phyloP scores from a whole-genome alignment of 2,113 vertebrate species.

The Cichladusa arquata region DNA sequence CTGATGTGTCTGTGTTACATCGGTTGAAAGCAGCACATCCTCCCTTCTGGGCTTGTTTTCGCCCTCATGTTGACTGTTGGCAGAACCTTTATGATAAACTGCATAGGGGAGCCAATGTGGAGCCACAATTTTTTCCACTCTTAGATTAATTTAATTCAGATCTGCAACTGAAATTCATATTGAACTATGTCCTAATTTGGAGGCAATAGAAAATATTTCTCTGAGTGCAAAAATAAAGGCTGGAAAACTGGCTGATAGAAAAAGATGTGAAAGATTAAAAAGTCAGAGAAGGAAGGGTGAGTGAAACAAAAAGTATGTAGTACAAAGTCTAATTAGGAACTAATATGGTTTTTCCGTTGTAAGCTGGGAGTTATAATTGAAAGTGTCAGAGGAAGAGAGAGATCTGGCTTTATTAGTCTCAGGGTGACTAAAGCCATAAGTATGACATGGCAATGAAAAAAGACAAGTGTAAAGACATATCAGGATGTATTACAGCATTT shows the following conservation, averaged over 20 bases:
- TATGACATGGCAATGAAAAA: conserved; percentile 26
- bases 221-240: not conserved
- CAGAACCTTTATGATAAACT: not conserved
- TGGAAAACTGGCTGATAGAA: not conserved
- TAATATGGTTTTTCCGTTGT: conserved; percentile 39
- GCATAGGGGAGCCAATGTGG: not conserved
- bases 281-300: not conserved
- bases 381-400: conserved; percentile 34
- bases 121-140: not conserved
- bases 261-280: not conserved
- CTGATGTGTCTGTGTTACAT: not conserved
- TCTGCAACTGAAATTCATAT: not conserved
- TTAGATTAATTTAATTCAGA: not conserved
- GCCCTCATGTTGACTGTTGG: not conserved
- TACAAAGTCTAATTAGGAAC: conserved; percentile 36
- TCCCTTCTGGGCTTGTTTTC: not conserved
- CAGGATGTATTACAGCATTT: not conserved
- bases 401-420: conserved; percentile 35
- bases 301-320: conserved; percentile 1
- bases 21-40: not conserved
- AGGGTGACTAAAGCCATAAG: conserved; percentile 17
- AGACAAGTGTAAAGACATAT: not conserved
- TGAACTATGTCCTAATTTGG: not conserved
- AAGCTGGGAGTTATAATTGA: conserved; percentile 41
- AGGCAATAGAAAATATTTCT: not conserved